A percentile compares a stretch with the other conserved stretches of the same genome.
Conservation (phyloP, 2,113 vertebrate species). For the Aldabrachelys gigantea region DNA sequence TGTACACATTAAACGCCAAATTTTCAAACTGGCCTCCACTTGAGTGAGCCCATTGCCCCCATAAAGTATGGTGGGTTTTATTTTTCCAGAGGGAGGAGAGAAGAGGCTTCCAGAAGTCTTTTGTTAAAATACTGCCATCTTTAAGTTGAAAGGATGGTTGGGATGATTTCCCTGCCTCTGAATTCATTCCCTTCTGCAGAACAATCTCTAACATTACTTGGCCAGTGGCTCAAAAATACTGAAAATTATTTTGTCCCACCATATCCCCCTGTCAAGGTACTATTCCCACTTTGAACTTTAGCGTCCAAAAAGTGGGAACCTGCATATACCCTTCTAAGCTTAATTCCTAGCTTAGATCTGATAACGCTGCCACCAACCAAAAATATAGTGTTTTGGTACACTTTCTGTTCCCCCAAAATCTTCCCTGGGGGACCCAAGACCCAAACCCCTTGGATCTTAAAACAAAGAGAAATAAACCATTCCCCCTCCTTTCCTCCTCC, state of each 20-base stretch:
- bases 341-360: too few species aligned
- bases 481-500: too few species aligned
- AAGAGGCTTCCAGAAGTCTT: neutral
- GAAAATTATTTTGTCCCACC: neutral
- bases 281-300: too few species aligned
- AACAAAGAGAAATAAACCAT: too few species aligned
- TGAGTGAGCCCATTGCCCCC: neutral
- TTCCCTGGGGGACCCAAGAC: too few species aligned
- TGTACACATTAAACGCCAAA: neutral
- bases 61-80: neutral
- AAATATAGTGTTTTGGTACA: too few species aligned
- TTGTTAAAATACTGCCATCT: neutral
- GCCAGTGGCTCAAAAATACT: neutral
- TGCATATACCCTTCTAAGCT: too few species aligned
- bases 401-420: too few species aligned
- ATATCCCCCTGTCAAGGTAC: too few species aligned
- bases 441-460: too few species aligned
- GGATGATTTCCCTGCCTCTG: neutral
- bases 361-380: too few species aligned
- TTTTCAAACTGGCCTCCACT: neutral
- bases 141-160: neutral
- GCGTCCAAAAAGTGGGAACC: too few species aligned
- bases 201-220: neutral
- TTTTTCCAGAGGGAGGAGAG: neutral
- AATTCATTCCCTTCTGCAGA: rapidly evolving